Evolutionary conservation across 2,113 vertebrate species (phyloP).

Genomic region (Galbula dea): DNA sequence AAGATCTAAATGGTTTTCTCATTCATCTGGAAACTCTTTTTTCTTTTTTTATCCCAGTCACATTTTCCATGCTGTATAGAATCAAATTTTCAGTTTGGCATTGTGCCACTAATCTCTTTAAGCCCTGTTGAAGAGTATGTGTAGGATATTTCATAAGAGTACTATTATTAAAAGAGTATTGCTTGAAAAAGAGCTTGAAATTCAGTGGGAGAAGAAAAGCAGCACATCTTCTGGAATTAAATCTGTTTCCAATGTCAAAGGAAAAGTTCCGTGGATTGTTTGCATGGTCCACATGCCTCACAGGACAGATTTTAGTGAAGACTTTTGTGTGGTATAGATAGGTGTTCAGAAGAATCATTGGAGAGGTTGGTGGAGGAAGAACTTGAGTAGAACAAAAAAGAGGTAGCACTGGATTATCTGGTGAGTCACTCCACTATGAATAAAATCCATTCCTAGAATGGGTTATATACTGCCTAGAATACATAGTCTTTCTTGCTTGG

Average conservation of each 20-base stretch:
- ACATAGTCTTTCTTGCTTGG: not conserved
- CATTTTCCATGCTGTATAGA: not conserved
- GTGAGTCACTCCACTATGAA: not conserved
- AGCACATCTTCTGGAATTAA: not conserved
- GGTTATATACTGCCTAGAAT: not conserved
- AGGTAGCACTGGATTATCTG: fast-evolving
- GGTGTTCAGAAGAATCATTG: not conserved
- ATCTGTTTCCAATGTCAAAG: not conserved
- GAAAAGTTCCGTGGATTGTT: not conserved
- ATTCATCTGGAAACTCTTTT: not conserved
- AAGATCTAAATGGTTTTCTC: not conserved
- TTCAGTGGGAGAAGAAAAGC: not conserved
- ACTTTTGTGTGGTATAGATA: not conserved
- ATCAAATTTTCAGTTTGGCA: not conserved
- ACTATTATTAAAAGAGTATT: not conserved
- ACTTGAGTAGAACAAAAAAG: not conserved
- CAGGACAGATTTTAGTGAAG: not conserved
- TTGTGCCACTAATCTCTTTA: not conserved
- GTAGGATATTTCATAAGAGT: not conserved
- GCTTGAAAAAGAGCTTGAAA: not conserved
- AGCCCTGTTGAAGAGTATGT: not conserved
- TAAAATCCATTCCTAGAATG: not conserved
- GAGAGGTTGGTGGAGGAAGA: not conserved
- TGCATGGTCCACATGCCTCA: not conserved
- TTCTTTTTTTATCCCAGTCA: not conserved